A percentile compares a stretch with the other conserved stretches of the same genome.
Evolutionary conservation across 2,113 vertebrate species (phyloP).

Genomic region (Etia nguti): DNA sequence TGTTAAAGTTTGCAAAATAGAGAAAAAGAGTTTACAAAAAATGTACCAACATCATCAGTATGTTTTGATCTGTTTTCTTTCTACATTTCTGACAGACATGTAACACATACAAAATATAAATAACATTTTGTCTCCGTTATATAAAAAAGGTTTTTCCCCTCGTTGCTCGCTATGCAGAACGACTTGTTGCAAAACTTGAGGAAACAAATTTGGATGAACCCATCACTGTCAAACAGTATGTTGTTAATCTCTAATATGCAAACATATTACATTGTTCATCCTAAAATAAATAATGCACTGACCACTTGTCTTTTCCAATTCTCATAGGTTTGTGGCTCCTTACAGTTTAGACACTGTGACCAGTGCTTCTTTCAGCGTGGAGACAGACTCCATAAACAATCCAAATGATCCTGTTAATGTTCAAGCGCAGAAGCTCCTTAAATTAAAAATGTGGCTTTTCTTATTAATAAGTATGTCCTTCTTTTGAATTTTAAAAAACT

Average conservation of each 20-base stretch:
- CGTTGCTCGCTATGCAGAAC: constrained; percentile 46
- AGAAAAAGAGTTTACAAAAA: too few relatives aligned
- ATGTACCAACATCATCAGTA: too few relatives aligned
- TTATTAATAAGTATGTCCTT: background rate
- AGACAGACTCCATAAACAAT: constrained; percentile 77
- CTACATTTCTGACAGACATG: background rate
- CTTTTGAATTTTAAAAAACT: background rate
- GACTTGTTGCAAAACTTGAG: constrained; percentile 46
- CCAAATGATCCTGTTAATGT: constrained; percentile 72
- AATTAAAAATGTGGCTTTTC: constrained; percentile 37
- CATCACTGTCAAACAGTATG: constrained; percentile 61
- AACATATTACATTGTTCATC: background rate
- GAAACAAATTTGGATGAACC: constrained; percentile 17
- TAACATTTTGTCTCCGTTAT: background rate
- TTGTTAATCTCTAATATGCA: background rate
- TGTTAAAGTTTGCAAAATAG: too few relatives aligned
- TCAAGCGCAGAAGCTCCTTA: constrained; percentile 63
- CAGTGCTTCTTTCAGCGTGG: constrained; percentile 81
- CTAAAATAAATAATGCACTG: background rate
- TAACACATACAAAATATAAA: background rate
- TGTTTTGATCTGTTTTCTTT: background rate
- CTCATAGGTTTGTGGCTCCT: constrained; percentile 70
- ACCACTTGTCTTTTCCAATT: background rate
- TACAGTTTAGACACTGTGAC: constrained; percentile 79
- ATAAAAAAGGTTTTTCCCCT: constrained; percentile 46